phyloP scores from a whole-genome alignment of 2,113 vertebrate species.

The Phylloscopus trochilus region DNA sequence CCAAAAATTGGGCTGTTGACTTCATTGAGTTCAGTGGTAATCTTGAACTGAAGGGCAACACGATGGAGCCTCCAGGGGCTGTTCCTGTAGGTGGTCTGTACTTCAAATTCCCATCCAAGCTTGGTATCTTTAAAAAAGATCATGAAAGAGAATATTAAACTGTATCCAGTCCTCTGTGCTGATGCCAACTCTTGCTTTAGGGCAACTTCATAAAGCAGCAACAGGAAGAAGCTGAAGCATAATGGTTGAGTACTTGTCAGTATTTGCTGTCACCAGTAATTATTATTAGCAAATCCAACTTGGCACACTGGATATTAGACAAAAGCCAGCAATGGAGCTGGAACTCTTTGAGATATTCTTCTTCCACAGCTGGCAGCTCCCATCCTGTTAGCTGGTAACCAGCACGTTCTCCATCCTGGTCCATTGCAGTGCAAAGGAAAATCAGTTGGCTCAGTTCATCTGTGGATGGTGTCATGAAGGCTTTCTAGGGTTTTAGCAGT shows the following conservation, averaged over 20 bases:
- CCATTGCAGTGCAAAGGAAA: neutral
- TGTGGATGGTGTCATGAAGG: neutral
- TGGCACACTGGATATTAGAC: neutral
- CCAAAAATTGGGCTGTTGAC: neutral
- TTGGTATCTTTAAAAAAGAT: neutral
- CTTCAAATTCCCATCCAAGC: neutral
- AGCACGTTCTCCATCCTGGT: rapidly evolving
- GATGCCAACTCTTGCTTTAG: neutral
- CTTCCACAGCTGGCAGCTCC: neutral
- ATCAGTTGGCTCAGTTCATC: neutral
- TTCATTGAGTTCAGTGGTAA: neutral
- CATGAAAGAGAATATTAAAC: neutral
- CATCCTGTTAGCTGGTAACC: neutral
- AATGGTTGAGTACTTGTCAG: neutral
- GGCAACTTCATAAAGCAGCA: neutral
- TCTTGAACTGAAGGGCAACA: neutral
- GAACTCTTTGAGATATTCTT: neutral
- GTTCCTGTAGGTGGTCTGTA: neutral
- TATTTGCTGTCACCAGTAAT: neutral
- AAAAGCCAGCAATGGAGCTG: neutral
- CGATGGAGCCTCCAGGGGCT: rapidly evolving
- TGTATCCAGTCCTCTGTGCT: neutral
- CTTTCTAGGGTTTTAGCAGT: neutral
- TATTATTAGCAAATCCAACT: neutral
- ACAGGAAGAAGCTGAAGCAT: neutral